Base-by-base conservation (phyloP, 2,888 invertebrate genomes). In the Diarsia rubi region DNA sequence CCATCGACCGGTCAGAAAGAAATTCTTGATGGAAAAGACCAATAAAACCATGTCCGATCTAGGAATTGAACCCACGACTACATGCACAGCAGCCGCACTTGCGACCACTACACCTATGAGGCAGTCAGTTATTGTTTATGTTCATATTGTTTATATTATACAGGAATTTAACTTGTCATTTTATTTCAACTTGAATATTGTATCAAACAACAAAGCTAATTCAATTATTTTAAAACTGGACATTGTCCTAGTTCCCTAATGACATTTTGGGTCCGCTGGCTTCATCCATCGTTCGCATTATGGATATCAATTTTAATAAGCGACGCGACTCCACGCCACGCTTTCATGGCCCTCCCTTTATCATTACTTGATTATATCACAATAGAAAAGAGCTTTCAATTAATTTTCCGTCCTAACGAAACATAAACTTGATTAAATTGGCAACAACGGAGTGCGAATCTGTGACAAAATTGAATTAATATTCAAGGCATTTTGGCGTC, bases 271-370 rank as follows among this genome's bases (percentile, higher is more conserved):
- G 54, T 57, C 59, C 49, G n/a, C 31, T 62, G 52, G 64, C 69
- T 82, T 78, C 82, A 69, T 69, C 52, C 82, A 60, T 64, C 67
- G 42, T 60, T 75, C 60, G 37, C 69, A 57, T 82, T 73, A 82
- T 60, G 83, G 52, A 85, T 73, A 82, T 73, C 78, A 85, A 85
- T 78, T 85, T 85, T 82, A 82, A 82, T 82, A 85, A 85, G 60
- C 72, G 63, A 60, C 42, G 59, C 73, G 69, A 68, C 78, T 81
- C 83, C 57, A 77, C 66, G 67, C 49, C 65, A 69, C n/a, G 79
- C 69, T 75, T 75, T 49, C 64, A 67, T 72, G 49, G 52, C 75
- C 65, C 54, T 60, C n/a, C 79, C 60, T 75, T 79, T 67, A 75
- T 69, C 68, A 82, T 85, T 78, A 74, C 69, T 78, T 85, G 63